Conservation (phyloP, 2,797 vertebrate genomes). For the Margarornis squamiger region DNA sequence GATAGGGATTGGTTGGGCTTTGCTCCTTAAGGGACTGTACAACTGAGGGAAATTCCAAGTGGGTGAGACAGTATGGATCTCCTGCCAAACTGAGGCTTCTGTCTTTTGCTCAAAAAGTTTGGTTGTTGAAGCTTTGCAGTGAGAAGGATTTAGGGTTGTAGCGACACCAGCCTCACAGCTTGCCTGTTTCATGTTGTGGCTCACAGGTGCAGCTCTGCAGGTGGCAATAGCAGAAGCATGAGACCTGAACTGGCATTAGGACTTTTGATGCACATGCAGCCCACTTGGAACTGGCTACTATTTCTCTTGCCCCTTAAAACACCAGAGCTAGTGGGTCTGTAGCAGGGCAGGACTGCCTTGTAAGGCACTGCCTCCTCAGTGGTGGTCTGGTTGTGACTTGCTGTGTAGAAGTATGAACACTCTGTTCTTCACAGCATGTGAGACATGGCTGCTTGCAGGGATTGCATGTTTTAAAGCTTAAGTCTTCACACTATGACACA, state of each 20-base stretch:
- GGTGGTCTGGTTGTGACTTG: neutral
- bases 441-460: neutral
- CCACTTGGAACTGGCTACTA: neutral
- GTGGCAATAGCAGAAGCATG: neutral
- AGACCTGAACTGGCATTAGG: neutral
- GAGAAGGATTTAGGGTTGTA: neutral
- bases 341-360: neutral
- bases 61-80: neutral
- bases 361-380: neutral
- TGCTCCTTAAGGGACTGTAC: neutral
- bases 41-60: neutral
- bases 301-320: neutral
- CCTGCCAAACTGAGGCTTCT: neutral
- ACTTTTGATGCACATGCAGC: neutral
- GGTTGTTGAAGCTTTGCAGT: neutral
- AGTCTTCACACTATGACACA: neutral
- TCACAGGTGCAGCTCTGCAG: neutral
- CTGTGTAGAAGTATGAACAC: neutral
- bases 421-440: neutral
- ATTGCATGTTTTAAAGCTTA: neutral
- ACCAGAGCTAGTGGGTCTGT: neutral
- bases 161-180: neutral
- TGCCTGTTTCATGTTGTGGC: accelerated
- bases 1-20: neutral
- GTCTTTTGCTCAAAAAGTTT: neutral